Base-by-base conservation (phyloP, 2,888 invertebrate species). In the Fragum fragum region DNA sequence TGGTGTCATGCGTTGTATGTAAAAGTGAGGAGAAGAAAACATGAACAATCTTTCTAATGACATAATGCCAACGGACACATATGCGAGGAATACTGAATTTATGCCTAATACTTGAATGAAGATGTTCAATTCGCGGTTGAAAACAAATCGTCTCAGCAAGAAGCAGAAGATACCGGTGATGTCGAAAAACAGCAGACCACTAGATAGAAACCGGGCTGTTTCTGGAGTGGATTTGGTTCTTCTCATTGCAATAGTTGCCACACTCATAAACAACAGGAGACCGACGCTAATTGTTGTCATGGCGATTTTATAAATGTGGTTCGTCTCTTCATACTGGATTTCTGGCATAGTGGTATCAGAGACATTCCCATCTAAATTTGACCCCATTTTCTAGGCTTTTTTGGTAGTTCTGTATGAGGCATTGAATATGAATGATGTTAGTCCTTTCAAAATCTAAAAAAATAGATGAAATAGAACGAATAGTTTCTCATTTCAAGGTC, bases 1-100 rank as follows among this genome's bases (percentile, higher is more conserved):
- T 1, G 66, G 29, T 1, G 55, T 75, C 11, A 79, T 18, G 18
- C 23, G 28, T 23, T 57, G 53, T 1, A 79, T 18, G 32, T 79
- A 79, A 28, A 75, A 75, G 36, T 75, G 29, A 0, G 79, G 79
- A 1, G 71, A 71, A 36, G 68, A 57, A 26, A 79, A 79, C 7
- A 79, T 59, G 26, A 79, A 16, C 3, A 79, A 55, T 21, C 79
- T 23, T 55, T 79, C 79, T 23, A 79, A 68, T 16, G 79, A 75
- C 79, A 79, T 79, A 18, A 79, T 18, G 0, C 79, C 79, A 7
- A 79, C 71, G 0, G 79, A 74, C 0, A 74, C 39, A 21, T 55
- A 75, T 1, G 79, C 79, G 28, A 75, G n/a, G 39, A 52, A 72
- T 16, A 36, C 21, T 11, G 69, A 79, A 14, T 53, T 29, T 0